phyloP scores from a whole-genome alignment of 1,140 invertebrate species.

The Anastatus disparis region DNA sequence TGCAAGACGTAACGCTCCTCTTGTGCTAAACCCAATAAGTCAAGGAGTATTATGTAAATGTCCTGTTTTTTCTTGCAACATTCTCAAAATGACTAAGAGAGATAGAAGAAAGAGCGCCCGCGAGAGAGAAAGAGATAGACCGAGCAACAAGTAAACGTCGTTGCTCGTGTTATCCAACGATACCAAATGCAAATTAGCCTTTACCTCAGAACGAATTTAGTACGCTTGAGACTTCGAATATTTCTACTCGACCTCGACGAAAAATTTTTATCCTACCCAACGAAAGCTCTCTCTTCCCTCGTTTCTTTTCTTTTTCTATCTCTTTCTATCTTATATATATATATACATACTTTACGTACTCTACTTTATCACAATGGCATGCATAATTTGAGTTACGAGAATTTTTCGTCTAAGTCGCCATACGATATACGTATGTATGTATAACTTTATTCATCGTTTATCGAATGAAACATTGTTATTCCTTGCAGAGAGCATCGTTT shows the following conservation, averaged over 20 bases:
- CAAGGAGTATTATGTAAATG: slow-evolving; percentile 34
- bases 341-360: no score
- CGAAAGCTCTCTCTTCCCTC: neutral
- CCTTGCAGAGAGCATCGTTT: neutral
- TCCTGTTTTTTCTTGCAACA: slow-evolving; percentile 27
- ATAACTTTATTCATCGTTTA: neutral
- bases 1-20: neutral
- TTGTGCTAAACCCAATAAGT: slow-evolving; percentile 27
- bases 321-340: no score
- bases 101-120: neutral
- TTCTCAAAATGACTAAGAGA: neutral
- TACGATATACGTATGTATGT: no score
- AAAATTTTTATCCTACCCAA: slow-evolving; percentile 14
- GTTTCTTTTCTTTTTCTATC: neutral
- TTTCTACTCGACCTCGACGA: no score
- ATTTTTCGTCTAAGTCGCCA: neutral
- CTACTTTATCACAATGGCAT: neutral
- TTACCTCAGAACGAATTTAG: neutral
- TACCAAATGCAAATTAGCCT: slow-evolving; percentile 23
- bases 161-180: neutral
- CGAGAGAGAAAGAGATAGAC: neutral
- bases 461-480: slow-evolving; percentile 13
- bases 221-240: no score
- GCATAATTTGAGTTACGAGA: neutral
- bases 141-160: slow-evolving; percentile 32